Conservation (phyloP, 2,888 invertebrate species). For the Hirtodrosophila confusa region DNA sequence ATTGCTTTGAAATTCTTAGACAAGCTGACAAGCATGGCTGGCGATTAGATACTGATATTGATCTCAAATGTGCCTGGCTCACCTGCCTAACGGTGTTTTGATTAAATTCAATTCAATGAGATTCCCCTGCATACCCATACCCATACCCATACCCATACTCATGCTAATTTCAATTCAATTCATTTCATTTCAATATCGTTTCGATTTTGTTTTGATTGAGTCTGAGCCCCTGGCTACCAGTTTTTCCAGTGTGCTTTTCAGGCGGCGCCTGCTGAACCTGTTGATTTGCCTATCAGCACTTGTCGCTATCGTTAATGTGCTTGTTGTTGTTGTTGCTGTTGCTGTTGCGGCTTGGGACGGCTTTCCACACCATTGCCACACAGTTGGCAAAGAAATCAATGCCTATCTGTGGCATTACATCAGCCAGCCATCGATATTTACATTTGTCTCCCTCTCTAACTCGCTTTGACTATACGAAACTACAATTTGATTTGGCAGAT, state of each 20-base stretch:
- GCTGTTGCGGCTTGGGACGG: constrained; percentile 27
- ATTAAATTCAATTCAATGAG: constrained; percentile 53
- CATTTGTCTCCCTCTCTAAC: constrained; percentile 31
- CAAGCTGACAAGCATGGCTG: constrained; percentile 44
- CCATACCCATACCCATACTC: too few species aligned
- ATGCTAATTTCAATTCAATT: constrained; percentile 42
- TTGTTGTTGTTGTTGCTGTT: constrained; percentile 25
- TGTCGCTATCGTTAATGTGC: constrained; percentile 42
- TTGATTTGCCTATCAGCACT: constrained; percentile 74
- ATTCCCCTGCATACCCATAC: constrained; percentile 13
- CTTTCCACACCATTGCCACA: constrained; percentile 62
- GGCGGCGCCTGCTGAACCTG: constrained; percentile 70
- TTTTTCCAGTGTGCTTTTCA: constrained; percentile 62
- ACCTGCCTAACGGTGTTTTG: constrained; percentile 65
- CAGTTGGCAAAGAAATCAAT: constrained; percentile 58
- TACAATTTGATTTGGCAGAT: constrained; percentile 61
- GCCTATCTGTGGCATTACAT: constrained; percentile 71
- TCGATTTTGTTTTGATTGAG: constrained; percentile 64
- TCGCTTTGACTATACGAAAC: background rate
- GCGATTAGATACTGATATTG: constrained; percentile 54
- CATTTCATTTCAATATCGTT: constrained; percentile 32
- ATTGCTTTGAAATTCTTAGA: constrained; percentile 70
- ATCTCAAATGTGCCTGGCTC: constrained; percentile 52
- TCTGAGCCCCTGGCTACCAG: constrained; percentile 61
- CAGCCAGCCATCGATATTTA: constrained; percentile 63